Evolutionary conservation across 2,888 invertebrate genomes (phyloP), one percentile per base, ranked within the genome.

Genomic region (Parelbella ahira): DNA sequence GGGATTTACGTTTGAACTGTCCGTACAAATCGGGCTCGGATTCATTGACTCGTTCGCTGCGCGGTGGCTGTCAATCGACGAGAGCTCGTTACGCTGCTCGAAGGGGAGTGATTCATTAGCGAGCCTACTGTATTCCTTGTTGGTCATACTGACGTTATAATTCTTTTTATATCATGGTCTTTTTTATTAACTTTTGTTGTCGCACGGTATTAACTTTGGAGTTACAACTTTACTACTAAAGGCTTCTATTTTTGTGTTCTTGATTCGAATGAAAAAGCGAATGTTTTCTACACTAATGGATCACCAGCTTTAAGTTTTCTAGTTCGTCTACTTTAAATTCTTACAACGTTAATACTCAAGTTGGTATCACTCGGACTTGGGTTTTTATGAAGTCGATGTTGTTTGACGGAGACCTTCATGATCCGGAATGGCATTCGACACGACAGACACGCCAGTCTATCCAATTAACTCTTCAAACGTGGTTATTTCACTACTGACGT

Each of bases 381-480:
- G 25, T 41, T 42, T 42, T 42, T 42, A 28, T 28, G 5, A 9
- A 28, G 10, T 8, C 15, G 27, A 25, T 21, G 30, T 19, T 27
- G 34, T 28, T 27, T 5, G 13, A 9, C 20, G 20, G 19, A 25
- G 11, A 33, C 27, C 33, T 13, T 34, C 33, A 42, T 34, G 28
- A 28, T 42, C 42, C 15, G 18, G 18, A 42, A 34, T 21, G 34
- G 23, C 28, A 18, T 27, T 23, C 10, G 12, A 23, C 42, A 34
- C 34, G 42, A 42, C 28, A 42, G 42, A 28, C 15, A 18, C 28
- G 4, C 11, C 23, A 28, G 23, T 27, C 20, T 15, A 28, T 34
- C 28, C 34, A 42, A 42, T 42, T 34, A 34, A 42, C 42, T 34
- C 33, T 21, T 34, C 28, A 18, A 21, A 25, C 34, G 42, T 42